Percentiles rank a stretch among this genome's conserved stretches.
phyloP scores from a whole-genome alignment of 2,888 invertebrate species.

The Trichogramma dendrolimi region DNA sequence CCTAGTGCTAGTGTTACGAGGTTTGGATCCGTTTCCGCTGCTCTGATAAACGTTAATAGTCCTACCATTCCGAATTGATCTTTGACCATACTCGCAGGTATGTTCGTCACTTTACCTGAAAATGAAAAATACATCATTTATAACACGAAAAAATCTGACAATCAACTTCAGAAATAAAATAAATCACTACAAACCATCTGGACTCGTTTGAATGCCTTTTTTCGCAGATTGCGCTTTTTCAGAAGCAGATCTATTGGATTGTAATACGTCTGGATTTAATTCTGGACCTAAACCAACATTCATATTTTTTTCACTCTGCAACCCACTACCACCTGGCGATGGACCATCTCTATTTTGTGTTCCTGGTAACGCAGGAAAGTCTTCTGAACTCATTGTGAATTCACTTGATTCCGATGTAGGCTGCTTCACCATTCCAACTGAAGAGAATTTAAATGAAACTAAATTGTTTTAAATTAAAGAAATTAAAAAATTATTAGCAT shows the following conservation, averaged over 20 bases:
- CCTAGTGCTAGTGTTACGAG: constrained; percentile 94
- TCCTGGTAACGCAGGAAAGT: constrained; percentile 98
- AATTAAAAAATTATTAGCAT: constrained; percentile 1
- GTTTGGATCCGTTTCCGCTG: constrained; percentile 95
- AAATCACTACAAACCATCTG: constrained; percentile 67
- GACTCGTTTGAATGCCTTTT: constrained; percentile 90
- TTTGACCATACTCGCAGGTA: constrained; percentile 96
- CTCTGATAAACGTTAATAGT: constrained; percentile 93
- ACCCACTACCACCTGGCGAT: constrained; percentile 60
- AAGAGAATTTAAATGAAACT: constrained; percentile 1
- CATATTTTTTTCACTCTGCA: constrained; percentile 51
- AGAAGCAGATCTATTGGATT: constrained; percentile 47
- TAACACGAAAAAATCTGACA: constrained; percentile 4
- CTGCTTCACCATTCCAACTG: constrained; percentile 93
- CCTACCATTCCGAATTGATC: constrained; percentile 99
- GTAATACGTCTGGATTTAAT: constrained; percentile 50
- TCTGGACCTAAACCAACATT: constrained; percentile 52
- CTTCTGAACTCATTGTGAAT: constrained; percentile 97
- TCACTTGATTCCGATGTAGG: constrained; percentile 88
- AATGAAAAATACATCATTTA: constrained; percentile 13
- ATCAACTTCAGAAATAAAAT: constrained; percentile 2
- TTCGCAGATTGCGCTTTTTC: constrained; percentile 54
- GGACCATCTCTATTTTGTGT: constrained; percentile 71
- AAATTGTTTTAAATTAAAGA: constrained; percentile 4
- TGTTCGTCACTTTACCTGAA: constrained; percentile 92